Evolutionary conservation across 2,797 vertebrate genomes (phyloP).

Genomic region (Poeciliopsis presidionis): DNA sequence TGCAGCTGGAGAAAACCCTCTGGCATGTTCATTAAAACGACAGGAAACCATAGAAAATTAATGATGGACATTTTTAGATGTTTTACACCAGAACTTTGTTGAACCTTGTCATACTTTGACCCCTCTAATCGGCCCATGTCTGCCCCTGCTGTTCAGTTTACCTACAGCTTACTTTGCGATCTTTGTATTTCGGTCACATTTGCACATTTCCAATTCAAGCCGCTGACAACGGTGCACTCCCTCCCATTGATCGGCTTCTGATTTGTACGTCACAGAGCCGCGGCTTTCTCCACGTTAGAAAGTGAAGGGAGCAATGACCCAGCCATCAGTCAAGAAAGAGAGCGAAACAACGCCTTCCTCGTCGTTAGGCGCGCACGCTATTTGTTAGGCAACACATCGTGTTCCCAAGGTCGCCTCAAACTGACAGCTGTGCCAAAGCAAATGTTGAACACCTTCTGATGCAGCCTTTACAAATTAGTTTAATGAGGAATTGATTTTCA

Average conservation of each 20-base stretch:
- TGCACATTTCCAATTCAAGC: constrained; percentile 21
- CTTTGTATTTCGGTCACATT: constrained; percentile 34
- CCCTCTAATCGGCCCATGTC: not conserved
- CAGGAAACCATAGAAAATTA: not conserved
- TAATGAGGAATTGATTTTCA: constrained; percentile 82
- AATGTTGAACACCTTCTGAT: constrained; percentile 81
- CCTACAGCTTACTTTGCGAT: constrained; percentile 13
- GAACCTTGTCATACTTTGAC: not conserved
- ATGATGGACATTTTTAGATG: not conserved
- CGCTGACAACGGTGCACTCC: not conserved
- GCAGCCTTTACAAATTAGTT: constrained; percentile 81
- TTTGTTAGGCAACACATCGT: constrained; percentile 58
- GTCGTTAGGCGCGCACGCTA: constrained; percentile 35
- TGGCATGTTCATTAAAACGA: not conserved
- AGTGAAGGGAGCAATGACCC: constrained; percentile 59
- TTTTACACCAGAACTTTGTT: not conserved
- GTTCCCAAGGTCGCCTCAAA: constrained; percentile 73
- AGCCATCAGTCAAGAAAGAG: constrained; percentile 70
- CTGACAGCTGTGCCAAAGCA: constrained; percentile 72
- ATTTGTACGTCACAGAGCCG: constrained; percentile 32
- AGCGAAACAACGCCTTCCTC: constrained; percentile 66
- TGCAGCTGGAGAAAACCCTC: not conserved
- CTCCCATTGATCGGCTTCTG: constrained; percentile 59
- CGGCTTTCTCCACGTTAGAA: constrained; percentile 47
- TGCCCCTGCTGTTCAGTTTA: not conserved